Conservation (phyloP, 2,888 invertebrate genomes). For the Cephalotes varians region DNA sequence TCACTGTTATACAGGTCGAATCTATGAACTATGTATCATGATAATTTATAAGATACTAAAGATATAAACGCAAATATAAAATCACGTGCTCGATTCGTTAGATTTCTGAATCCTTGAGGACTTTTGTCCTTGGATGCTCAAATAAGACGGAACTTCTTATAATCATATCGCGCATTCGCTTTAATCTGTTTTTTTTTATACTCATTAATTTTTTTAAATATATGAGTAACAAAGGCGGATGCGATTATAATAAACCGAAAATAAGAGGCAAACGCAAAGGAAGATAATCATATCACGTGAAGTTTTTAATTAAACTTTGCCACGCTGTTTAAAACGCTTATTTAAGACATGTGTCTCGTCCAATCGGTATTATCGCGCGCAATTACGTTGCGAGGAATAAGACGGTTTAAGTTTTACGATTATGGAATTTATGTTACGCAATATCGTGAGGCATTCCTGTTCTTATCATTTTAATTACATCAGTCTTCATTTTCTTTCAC, state of each 20-base stretch:
- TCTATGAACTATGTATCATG: conserved; percentile 60
- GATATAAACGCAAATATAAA: conserved; percentile 5
- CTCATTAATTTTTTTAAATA: conserved; percentile 2
- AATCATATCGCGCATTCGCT: neutral
- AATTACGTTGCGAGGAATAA: conserved; percentile 59
- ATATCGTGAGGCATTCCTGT: conserved; percentile 61
- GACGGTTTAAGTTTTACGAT: conserved; percentile 57
- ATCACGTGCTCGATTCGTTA: neutral
- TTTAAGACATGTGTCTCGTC: conserved; percentile 51
- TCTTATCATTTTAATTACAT: conserved; percentile 68
- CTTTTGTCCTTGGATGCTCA: neutral
- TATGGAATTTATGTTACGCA: conserved; percentile 69
- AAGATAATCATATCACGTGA: conserved; percentile 31
- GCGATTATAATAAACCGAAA: conserved; percentile 27
- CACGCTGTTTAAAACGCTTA: conserved; percentile 47
- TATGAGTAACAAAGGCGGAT: neutral
- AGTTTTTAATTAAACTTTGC: conserved; percentile 47
- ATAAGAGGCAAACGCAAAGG: conserved; percentile 22
- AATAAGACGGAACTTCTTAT: neutral
- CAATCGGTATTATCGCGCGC: conserved; percentile 64
- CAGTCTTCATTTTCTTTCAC: conserved; percentile 59
- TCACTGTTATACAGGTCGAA: conserved; percentile 74
- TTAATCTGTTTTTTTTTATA: neutral
- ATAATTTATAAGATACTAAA: conserved; percentile 68
- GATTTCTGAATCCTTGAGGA: conserved; percentile 22